Evolutionary conservation across 2,797 vertebrate species (phyloP).

Genomic region (Pseudochirops cupreus): DNA sequence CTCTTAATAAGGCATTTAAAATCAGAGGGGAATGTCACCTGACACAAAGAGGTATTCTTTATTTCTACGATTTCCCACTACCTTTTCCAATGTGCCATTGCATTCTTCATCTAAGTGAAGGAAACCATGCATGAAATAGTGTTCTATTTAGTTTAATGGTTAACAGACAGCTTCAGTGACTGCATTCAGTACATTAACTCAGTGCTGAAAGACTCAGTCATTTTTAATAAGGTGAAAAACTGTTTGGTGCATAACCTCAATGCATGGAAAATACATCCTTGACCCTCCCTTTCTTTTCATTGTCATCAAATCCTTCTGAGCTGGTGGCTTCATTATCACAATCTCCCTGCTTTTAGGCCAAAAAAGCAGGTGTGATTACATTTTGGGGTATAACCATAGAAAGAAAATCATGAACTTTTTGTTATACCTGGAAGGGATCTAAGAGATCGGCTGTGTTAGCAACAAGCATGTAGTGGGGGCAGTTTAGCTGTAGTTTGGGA

Average conservation of each 20-base stretch:
- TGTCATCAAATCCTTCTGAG: slow-evolving; percentile 73
- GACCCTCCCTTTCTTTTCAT: slow-evolving; percentile 61
- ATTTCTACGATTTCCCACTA: slow-evolving; percentile 46
- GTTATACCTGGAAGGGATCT: slow-evolving; percentile 1
- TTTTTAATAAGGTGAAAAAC: slow-evolving; percentile 80
- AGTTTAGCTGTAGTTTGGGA: not conserved
- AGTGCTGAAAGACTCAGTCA: slow-evolving; percentile 75
- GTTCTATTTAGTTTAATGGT: slow-evolving; percentile 81
- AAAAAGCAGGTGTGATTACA: slow-evolving; percentile 1
- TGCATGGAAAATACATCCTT: slow-evolving; percentile 57
- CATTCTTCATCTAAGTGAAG: slow-evolving; percentile 60
- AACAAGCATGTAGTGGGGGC: not conserved
- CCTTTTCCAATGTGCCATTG: slow-evolving; percentile 39
- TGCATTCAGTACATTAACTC: slow-evolving; percentile 71
- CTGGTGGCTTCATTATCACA: slow-evolving; percentile 46
- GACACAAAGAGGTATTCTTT: slow-evolving; percentile 58
- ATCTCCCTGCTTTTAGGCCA: slow-evolving; percentile 39
- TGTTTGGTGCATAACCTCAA: slow-evolving; percentile 58
- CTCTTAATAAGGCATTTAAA: slow-evolving; percentile 72
- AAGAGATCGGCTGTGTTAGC: not conserved
- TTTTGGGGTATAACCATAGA: not conserved
- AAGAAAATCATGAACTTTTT: slow-evolving; percentile 31
- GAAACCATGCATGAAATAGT: slow-evolving; percentile 83
- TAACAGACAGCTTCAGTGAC: slow-evolving; percentile 68
- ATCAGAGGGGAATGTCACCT: slow-evolving; percentile 56